A percentile compares a stretch with the other conserved stretches of the same genome.
phyloP scores from a whole-genome alignment of 2,113 vertebrate genomes.

The Megaceryle torquata region DNA sequence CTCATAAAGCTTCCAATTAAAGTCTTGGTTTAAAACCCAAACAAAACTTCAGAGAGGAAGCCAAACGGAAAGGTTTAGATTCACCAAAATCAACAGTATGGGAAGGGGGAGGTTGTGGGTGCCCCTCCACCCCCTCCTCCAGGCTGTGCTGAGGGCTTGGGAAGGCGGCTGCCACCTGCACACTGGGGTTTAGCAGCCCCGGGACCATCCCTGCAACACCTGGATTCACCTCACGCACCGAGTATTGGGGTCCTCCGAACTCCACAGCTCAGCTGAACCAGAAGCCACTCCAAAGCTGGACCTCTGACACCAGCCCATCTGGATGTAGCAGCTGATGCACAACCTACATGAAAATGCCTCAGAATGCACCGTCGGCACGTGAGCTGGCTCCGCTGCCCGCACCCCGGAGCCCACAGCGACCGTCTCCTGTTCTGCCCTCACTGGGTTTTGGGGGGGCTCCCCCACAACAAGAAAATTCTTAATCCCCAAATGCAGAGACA shows the following conservation, averaged over 20 bases:
- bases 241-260: neutral
- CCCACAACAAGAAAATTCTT: neutral
- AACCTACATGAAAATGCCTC: neutral
- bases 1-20: neutral
- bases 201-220: neutral
- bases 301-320: neutral
- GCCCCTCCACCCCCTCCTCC: neutral
- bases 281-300: neutral
- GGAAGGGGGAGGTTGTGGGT: neutral
- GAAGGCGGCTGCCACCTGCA: neutral
- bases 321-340: fast-evolving
- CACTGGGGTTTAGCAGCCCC: fast-evolving
- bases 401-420: too few species aligned
- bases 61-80: neutral
- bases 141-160: fast-evolving
- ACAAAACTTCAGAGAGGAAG: neutral
- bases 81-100: neutral
- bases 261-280: neutral
- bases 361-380: fast-evolving
- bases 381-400: neutral
- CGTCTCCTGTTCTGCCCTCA: too few species aligned
- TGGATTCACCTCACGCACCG: neutral
- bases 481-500: neutral
- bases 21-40: neutral
- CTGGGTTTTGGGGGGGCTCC: neutral